Percentiles rank a stretch among this genome's conserved stretches.
These are phyloP conservation scores for Pitangus sulphuratus DNA, from an alignment of 2,797 vertebrate genomes.

Conservation along the genomic window DNA sequence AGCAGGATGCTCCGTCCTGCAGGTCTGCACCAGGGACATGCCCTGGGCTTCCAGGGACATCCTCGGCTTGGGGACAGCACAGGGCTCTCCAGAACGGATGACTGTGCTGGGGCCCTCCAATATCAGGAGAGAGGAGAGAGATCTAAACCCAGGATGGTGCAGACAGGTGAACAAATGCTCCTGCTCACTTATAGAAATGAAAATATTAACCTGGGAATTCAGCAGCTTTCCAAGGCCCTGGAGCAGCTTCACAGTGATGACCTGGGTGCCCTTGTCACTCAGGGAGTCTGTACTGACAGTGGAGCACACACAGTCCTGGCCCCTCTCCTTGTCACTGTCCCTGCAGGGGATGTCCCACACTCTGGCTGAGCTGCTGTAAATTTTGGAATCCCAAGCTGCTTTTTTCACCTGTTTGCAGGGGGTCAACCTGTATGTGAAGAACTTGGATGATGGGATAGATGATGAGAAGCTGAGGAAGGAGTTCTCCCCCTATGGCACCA, in stretches of 20 bases:
- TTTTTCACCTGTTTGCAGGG: conserved; percentile 78
- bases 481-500: conserved; percentile 93
- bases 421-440: conserved; percentile 97
- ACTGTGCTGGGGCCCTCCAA: neutral
- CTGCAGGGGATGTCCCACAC: neutral
- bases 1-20: neutral
- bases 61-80: accelerated
- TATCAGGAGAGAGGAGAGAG: neutral
- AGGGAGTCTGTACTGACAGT: accelerated
- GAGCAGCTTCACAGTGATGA: neutral
- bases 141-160: neutral
- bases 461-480: conserved; percentile 92
- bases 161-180: neutral
- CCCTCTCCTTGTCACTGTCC: accelerated
- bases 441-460: conserved; percentile 92
- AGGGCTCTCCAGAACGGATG: neutral
- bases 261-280: neutral
- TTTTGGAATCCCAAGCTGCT: neutral
- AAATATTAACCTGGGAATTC: neutral
- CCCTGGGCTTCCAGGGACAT: accelerated
- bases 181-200: neutral
- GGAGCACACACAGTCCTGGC: accelerated
- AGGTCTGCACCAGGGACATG: accelerated
- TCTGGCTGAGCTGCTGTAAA: neutral
- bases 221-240: neutral